These are phyloP conservation scores for Clupea harengus DNA, from an alignment of 2,113 vertebrate species.

Conservation along the genomic window DNA sequence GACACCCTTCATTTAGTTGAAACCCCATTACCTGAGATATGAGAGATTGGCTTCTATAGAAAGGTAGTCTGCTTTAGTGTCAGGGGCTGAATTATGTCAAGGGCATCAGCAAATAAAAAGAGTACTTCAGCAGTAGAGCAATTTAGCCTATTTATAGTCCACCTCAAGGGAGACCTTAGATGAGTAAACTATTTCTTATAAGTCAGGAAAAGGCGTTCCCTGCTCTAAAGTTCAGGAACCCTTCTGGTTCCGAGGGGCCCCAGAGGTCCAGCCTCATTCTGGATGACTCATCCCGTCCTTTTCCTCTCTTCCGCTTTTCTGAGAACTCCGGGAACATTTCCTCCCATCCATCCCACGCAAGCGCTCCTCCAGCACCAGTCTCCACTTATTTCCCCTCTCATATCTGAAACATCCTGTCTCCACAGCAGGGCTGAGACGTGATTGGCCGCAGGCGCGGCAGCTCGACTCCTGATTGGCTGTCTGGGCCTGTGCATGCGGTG, in stretches of 20 bases:
- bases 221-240: not conserved
- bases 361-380: not conserved
- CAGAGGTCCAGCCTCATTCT: not conserved
- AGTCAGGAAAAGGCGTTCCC: not conserved
- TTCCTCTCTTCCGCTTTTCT: not conserved
- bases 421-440: not conserved
- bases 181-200: not conserved
- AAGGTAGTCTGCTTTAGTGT: not conserved
- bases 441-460: constrained; percentile 49
- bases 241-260: not conserved
- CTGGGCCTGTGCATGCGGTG: constrained; percentile 43
- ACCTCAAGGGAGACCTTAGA: not conserved
- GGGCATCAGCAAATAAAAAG: not conserved
- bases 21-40: not conserved
- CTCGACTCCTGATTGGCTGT: constrained; percentile 50
- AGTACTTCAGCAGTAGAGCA: not conserved
- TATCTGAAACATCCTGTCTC: constrained; percentile 25
- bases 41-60: not conserved
- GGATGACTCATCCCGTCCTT: not conserved
- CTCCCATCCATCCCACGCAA: not conserved
- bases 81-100: constrained; percentile 12
- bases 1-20: not conserved
- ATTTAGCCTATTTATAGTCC: not conserved
- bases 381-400: constrained; percentile 2
- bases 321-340: not conserved